Conservation (phyloP, 2,113 vertebrate genomes). For the Pitta sordida region DNA sequence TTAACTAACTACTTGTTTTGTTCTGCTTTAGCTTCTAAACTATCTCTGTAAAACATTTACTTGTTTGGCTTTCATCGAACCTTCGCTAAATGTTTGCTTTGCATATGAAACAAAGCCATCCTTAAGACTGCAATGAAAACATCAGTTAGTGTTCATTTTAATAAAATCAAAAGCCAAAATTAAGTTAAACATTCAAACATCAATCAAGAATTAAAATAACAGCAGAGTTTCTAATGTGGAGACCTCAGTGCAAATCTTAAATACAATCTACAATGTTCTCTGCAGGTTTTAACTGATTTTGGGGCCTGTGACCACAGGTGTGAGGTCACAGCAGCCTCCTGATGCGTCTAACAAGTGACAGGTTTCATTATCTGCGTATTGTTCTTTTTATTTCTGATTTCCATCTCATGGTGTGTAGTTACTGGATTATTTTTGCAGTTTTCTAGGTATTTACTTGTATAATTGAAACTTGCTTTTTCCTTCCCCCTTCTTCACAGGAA, state of each 20-base stretch:
- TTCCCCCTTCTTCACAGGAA: background rate
- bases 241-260: background rate
- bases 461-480: background rate
- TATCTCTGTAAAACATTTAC: conserved; percentile 39
- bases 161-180: background rate
- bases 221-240: background rate
- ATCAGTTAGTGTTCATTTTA: conserved; percentile 4
- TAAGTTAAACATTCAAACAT: conserved; percentile 10
- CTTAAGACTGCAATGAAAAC: background rate
- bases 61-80: background rate
- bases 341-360: background rate
- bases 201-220: conserved; percentile 8
- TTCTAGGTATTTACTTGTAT: background rate
- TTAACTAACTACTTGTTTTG: background rate
- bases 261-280: background rate
- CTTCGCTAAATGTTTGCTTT: conserved; percentile 2
- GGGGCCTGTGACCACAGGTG: background rate
- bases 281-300: conserved; percentile 1
- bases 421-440: background rate
- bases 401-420: background rate
- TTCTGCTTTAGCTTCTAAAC: background rate
- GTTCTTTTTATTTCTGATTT: conserved; percentile 6
- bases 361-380: conserved; percentile 1
- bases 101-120: conserved; percentile 25
- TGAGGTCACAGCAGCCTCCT: background rate